Conservation (phyloP, 1,140 invertebrate species). For the Papilio machaon region DNA sequence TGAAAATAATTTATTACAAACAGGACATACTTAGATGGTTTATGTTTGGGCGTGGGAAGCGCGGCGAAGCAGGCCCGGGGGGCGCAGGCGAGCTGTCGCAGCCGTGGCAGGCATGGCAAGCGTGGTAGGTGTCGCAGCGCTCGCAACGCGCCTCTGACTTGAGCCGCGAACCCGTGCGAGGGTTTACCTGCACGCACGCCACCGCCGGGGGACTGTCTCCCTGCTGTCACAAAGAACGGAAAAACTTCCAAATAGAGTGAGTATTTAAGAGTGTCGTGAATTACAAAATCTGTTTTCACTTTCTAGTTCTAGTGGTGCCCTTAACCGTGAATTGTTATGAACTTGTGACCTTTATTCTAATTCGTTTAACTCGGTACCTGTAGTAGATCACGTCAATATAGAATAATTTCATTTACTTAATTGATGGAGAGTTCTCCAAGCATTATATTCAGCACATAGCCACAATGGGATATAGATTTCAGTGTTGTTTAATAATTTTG, state of each 20-base stretch:
- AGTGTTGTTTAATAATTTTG: background rate
- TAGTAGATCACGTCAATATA: too few relatives aligned
- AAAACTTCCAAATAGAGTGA: background rate
- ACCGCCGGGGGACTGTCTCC: conserved; percentile 58
- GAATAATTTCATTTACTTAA: too few relatives aligned
- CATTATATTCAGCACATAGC: background rate
- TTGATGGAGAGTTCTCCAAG: too few relatives aligned
- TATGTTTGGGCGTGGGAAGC: conserved; percentile 71
- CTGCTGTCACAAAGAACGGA: conserved; percentile 43
- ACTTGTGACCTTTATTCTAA: too few relatives aligned
- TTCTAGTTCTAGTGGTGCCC: too few relatives aligned
- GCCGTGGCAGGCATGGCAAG: conserved; percentile 58
- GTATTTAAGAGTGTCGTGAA: background rate
- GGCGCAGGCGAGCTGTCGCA: conserved; percentile 39
- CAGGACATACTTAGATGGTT: conserved; percentile 67
- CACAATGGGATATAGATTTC: background rate
- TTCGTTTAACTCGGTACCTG: too few relatives aligned
- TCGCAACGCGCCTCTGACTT: conserved; percentile 73
- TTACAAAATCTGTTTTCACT: too few relatives aligned
- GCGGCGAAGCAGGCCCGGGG: conserved; percentile 63
- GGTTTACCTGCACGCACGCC: conserved; percentile 70
- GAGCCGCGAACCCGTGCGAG: conserved; percentile 75
- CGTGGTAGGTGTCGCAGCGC: conserved; percentile 39
- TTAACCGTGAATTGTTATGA: too few relatives aligned
- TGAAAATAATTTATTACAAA: conserved; percentile 29